Base-by-base conservation (phyloP, 2,113 vertebrate genomes). In the Blennius ocellaris region DNA sequence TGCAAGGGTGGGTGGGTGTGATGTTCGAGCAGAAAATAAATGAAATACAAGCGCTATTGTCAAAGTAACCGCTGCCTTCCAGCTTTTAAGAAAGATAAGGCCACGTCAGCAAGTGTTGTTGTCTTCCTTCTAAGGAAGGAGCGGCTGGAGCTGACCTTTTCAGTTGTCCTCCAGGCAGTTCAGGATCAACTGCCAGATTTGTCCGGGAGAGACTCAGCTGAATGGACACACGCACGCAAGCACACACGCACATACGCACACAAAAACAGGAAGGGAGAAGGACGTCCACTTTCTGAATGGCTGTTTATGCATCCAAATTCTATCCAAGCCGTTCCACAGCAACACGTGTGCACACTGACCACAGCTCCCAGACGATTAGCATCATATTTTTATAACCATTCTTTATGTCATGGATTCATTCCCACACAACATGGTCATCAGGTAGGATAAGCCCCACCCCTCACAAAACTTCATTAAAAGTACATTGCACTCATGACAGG, bases 61-160 rank as follows among this genome's bases (percentile, higher is more conserved):
- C 40, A 48, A 81, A 81, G 74, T 66, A 81, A 69, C 50, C 70
- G 54, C 69, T 84, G 88, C 87, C 90, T 88, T 78, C 76, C 70
- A 85, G 92, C 86, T 39, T 85, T 87, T 73, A 47, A 80, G 60
- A 69, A 51, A 88, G 91, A 91, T 92, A 92, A 91, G 89, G 61
- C 83, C 75, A 67, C 78, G 76, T 92, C 91, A 90, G 82, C 82
- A 86, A 82, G 79, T 76, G 83, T 77, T 87, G 87, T 77, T 86
- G 84, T 90, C 76, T 72, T 78, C 62, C 73, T 80, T 83, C 85
- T 81, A 70, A 76, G 69, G 72, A 82, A 69, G 80, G 57, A 53
- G 16, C 65, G 58, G 70, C 78, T 76, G 11, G 11, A 54, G 10
- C 52, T 92, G 93, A 93, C 92, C 92, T 93, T 93, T 93, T 38